Conservation (phyloP, 2,888 invertebrate species). For the Limenitis arthemis region DNA sequence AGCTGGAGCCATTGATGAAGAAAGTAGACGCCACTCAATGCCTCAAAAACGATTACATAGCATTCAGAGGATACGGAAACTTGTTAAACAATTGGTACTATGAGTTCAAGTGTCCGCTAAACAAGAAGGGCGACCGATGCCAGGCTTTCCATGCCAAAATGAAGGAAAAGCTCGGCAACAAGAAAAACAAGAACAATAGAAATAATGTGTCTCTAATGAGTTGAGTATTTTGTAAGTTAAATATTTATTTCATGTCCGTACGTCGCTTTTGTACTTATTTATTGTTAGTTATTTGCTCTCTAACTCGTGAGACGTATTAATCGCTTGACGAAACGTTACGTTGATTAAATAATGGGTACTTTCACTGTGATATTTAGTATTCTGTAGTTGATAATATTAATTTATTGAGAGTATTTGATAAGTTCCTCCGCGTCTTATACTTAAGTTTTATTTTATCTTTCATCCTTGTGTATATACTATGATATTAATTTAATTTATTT, state of each 20-base stretch:
- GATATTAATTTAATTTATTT: slow-evolving; percentile 24
- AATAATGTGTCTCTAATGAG: slow-evolving; percentile 23
- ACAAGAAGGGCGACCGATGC: slow-evolving; percentile 42
- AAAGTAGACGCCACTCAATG: slow-evolving; percentile 68
- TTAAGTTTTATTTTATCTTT: slow-evolving; percentile 12
- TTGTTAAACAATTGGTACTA: slow-evolving; percentile 73
- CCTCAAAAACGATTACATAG: slow-evolving; percentile 73
- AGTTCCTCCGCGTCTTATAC: slow-evolving; percentile 39
- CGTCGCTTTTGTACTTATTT: slow-evolving; percentile 33
- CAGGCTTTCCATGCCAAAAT: slow-evolving; percentile 41
- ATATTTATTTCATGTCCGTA: slow-evolving; percentile 25
- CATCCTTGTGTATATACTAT: slow-evolving; percentile 13
- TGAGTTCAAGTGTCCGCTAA: slow-evolving; percentile 56
- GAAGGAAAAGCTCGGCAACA: slow-evolving; percentile 39
- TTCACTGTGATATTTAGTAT: slow-evolving; percentile 72
- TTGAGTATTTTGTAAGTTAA: slow-evolving; percentile 17
- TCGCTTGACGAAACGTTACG: slow-evolving; percentile 62
- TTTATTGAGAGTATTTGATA: slow-evolving; percentile 63
- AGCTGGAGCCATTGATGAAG: slow-evolving; percentile 45
- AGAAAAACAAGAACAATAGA: slow-evolving; percentile 25
- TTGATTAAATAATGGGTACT: slow-evolving; percentile 70
- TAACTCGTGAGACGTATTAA: slow-evolving; percentile 42
- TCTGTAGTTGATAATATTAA: slow-evolving; percentile 62
- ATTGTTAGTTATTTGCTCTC: slow-evolving; percentile 34
- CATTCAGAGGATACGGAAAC: slow-evolving; percentile 71